Evolutionary conservation across 64 coral and sea anemone species (phyloP), one percentile per base, ranked within the genome.

Genomic region (Pocillopora verrucosa): DNA sequence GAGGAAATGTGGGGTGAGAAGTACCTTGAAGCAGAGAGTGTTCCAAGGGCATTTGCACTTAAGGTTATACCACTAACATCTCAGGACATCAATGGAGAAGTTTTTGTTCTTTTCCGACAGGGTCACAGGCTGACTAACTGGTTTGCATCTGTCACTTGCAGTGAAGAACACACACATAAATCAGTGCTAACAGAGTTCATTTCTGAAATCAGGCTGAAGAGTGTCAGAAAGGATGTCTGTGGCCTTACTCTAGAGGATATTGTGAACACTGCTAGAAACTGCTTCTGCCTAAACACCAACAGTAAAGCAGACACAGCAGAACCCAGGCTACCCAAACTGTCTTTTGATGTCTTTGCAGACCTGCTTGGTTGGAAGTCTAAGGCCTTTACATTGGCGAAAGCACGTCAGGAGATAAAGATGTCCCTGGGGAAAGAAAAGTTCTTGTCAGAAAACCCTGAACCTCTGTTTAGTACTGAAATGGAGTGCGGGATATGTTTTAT

Each of bases 21-120:
- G 73, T 96, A 92, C 59, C 67, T 30, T 60, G 90, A 96, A 63
- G 87, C 77, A 58, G 24, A 6, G 2, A 73, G 90, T 25, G 12
- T 89, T 15, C 94, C 94, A 78, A 89, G 94, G 72, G 61, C 69
- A 76, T 92, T 96, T 61, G 51, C 75, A 61, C 78, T 96, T 26
- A 87, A 89, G 82, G 38, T 80, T 37, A 65, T 65, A 59, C 19
- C 70, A 26, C 9, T 59, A 14, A 51, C 36, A 16, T 41, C 36
- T 58, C 13, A 30, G 11, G 79, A 24, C 10, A 36, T 25, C 12
- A 37, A 65, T 45, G 58, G 19, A 87, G 88, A 86, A 60, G 35
- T 87, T 20, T 77, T 84, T 58, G 70, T 85, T 74, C 59, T 89
- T 58, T 35, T 80, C 26, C 20, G 65, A 5, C 61, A 90, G 36